phyloP scores from a whole-genome alignment of 2,113 vertebrate species.

The Tauraco erythrolophus region DNA sequence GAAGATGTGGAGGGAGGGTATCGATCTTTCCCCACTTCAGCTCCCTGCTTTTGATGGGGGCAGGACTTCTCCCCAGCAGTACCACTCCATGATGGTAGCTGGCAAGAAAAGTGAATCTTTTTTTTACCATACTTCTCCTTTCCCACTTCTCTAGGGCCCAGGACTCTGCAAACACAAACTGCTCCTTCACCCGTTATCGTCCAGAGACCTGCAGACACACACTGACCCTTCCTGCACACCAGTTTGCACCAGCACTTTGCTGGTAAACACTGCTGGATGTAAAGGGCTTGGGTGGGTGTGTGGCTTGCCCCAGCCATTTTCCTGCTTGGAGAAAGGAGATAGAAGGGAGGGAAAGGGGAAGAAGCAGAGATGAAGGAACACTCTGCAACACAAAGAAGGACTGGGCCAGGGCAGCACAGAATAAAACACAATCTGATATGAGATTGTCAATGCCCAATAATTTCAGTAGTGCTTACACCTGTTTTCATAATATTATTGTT shows the following conservation, averaged over 20 bases:
- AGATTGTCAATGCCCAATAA: background rate
- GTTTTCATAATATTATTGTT: background rate
- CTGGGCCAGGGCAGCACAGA: background rate
- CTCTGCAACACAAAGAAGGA: background rate
- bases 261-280: background rate
- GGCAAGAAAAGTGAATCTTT: background rate
- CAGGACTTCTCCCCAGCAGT: background rate
- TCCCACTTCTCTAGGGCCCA: background rate
- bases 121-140: background rate
- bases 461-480: background rate
- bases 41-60: background rate
- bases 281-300: accelerated
- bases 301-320: background rate
- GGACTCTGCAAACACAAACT: background rate
- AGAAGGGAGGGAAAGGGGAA: background rate
- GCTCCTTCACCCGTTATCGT: background rate
- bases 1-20: background rate
- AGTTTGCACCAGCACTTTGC: background rate
- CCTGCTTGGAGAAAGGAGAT: background rate
- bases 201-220: background rate
- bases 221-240: background rate
- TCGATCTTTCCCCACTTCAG: background rate
- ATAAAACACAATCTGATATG: accelerated
- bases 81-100: background rate
- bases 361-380: background rate